Percentiles rank a stretch among this genome's conserved stretches.
Conservation (phyloP, 2,797 vertebrate species). For the Linurgus olivaceus region DNA sequence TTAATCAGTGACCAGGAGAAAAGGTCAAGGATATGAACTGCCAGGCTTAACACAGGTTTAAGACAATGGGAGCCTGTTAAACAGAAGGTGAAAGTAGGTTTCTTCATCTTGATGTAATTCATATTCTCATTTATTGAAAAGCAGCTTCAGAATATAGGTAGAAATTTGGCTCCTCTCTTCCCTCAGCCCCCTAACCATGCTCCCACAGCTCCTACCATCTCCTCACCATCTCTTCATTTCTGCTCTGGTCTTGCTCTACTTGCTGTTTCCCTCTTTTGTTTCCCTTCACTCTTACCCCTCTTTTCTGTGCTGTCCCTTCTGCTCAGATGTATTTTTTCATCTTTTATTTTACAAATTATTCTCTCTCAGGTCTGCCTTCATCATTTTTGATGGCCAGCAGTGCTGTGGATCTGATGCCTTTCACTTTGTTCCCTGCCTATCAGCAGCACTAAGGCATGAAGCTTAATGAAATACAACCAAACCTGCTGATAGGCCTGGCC, state of each 20-base stretch:
- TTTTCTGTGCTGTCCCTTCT: neutral
- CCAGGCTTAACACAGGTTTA: neutral
- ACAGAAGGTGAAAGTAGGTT: neutral
- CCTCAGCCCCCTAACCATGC: neutral
- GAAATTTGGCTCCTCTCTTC: neutral
- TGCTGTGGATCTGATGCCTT: neutral
- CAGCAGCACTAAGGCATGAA: neutral
- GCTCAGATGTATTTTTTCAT: neutral
- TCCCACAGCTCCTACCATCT: neutral
- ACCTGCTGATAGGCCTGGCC: neutral
- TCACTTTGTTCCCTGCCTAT: neutral
- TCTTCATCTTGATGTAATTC: neutral
- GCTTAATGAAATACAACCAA: neutral
- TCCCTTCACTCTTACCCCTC: neutral
- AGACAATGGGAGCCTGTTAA: neutral
- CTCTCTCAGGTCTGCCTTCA: neutral
- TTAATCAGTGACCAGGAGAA: neutral
- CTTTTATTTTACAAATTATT: neutral
- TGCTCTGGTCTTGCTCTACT: neutral
- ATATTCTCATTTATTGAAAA: neutral
- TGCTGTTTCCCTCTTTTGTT: neutral
- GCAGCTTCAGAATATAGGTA: neutral
- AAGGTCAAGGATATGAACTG: neutral
- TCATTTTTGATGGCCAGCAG: neutral
- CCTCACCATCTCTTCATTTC: neutral